These are phyloP conservation scores for Muraenolepis orangiensis DNA, from an alignment of 2,797 vertebrate genomes.

Conservation along the genomic window DNA sequence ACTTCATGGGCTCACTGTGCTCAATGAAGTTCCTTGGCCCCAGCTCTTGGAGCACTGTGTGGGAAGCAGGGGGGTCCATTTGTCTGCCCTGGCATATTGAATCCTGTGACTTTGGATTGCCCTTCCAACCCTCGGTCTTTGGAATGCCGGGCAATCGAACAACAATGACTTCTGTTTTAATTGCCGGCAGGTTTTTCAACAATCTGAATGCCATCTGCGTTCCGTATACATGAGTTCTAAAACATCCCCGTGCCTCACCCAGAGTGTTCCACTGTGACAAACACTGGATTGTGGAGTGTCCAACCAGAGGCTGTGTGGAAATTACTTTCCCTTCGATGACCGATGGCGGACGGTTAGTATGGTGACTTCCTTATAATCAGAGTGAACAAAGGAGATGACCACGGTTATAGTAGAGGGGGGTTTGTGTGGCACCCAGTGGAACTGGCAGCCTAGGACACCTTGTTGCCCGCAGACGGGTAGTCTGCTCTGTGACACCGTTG, in stretches of 20 bases:
- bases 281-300: not conserved
- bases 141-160: not conserved
- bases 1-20: not conserved
- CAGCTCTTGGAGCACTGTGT: not conserved
- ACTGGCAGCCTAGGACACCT: not conserved
- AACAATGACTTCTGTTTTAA: conserved; percentile 3
- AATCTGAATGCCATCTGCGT: not conserved
- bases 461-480: not conserved
- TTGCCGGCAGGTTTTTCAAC: not conserved
- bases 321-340: not conserved
- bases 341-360: not conserved
- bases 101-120: conserved; percentile 2
- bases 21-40: not conserved
- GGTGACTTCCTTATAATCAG: not conserved
- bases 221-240: not conserved
- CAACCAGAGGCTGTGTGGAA: not conserved
- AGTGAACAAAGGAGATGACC: not conserved
- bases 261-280: not conserved
- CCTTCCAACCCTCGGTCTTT: conserved; percentile 1
- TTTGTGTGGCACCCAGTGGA: not conserved
- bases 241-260: conserved; percentile 4
- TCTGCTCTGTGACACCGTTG: conserved; percentile 25
- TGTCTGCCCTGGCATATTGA: not conserved
- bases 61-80: not conserved
- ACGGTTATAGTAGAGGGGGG: not conserved